Conservation (phyloP, 2,888 invertebrate genomes). For the Bellardia bayeri region DNA sequence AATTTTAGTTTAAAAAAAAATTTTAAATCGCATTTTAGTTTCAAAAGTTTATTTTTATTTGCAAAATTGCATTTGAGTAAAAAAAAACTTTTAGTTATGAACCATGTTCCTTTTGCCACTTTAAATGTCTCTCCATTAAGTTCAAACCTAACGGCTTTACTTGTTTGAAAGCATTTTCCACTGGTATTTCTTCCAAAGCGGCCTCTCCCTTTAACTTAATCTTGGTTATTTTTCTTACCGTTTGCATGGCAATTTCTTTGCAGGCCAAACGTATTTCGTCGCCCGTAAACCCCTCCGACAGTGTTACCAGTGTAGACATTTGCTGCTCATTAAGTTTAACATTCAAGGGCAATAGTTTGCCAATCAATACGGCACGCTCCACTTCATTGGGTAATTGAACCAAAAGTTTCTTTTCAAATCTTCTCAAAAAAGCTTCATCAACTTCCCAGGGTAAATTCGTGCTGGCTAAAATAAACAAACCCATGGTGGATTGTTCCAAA, state of each 20-base stretch:
- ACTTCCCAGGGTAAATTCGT: constrained; percentile 98
- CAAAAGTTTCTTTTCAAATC: constrained; percentile 94
- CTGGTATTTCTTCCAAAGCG: constrained; percentile 34
- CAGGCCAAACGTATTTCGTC: constrained; percentile 94
- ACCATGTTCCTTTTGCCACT: constrained; percentile 88
- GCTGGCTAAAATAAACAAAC: constrained; percentile 91
- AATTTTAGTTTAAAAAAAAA: no score
- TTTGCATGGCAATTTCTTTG: constrained; percentile 94
- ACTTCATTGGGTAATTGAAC: constrained; percentile 90
- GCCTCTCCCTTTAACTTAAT: constrained; percentile 54
- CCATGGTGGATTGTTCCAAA: constrained; percentile 86
- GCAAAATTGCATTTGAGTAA: background rate
- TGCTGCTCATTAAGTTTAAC: constrained; percentile 75
- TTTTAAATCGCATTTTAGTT: no score
- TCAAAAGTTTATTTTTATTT: background rate
- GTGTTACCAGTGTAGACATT: constrained; percentile 84
- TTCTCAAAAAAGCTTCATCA: constrained; percentile 93
- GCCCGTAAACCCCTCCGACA: constrained; percentile 92
- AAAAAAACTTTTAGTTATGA: constrained; percentile 71
- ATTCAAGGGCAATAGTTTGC: constrained; percentile 86
- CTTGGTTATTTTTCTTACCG: constrained; percentile 87
- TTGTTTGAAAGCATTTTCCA: constrained; percentile 80
- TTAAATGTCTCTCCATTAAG: constrained; percentile 86
- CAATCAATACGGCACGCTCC: constrained; percentile 89
- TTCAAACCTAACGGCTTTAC: constrained; percentile 85